A percentile compares a stretch with the other conserved stretches of the same genome.
Conservation (phyloP, 2,113 vertebrate genomes). For the Zosterops japonicus region DNA sequence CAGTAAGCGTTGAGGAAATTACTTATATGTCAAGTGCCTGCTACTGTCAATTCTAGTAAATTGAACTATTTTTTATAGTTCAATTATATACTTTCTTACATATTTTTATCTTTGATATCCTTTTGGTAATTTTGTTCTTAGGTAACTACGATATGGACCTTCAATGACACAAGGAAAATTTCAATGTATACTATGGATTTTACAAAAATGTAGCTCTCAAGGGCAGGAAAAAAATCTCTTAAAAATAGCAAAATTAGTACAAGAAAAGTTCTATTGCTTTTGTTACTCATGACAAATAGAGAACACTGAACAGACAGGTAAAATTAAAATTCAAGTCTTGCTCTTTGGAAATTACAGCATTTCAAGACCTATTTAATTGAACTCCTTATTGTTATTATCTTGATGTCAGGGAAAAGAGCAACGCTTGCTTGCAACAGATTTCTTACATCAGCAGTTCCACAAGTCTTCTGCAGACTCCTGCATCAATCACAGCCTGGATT, state of each 20-base stretch:
- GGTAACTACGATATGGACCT: background rate
- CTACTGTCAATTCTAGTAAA: background rate
- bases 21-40: background rate
- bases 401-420: background rate
- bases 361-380: background rate
- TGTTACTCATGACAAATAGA: background rate
- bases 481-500: slow-evolving; percentile 98
- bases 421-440: background rate
- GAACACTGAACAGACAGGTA: background rate
- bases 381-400: background rate
- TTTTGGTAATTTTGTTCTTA: background rate
- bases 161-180: background rate
- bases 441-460: slow-evolving; percentile 96
- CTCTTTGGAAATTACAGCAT: background rate
- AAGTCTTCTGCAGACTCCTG: slow-evolving; percentile 95
- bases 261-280: background rate
- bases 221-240: background rate
- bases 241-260: background rate
- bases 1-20: background rate
- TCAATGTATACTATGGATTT: background rate
- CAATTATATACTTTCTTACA: too few species aligned
- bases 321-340: background rate
- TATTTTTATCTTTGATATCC: background rate
- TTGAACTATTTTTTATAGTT: background rate
- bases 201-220: background rate